Percentiles rank a stretch among this genome's conserved stretches.
phyloP scores from a whole-genome alignment of 1,140 invertebrate species.

The Colletes latitarsis region DNA sequence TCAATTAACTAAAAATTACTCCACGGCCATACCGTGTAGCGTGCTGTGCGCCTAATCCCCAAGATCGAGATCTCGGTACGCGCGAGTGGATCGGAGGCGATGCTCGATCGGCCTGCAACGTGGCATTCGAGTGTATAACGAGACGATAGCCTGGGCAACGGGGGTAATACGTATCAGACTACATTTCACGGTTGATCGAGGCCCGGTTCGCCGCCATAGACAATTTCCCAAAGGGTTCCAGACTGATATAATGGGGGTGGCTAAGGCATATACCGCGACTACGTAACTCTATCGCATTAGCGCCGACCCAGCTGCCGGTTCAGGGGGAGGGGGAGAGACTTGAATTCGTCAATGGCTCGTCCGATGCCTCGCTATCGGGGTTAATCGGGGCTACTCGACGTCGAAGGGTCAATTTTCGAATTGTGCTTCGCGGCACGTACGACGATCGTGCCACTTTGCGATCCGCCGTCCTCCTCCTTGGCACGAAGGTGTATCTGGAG shows the following conservation, averaged over 20 bases:
- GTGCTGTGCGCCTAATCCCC: background rate
- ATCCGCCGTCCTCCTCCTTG: slow-evolving; percentile 34
- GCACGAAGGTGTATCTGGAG: slow-evolving; percentile 18
- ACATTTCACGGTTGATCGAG: slow-evolving; percentile 76
- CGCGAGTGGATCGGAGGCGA: background rate
- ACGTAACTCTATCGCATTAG: slow-evolving; percentile 67
- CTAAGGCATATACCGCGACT: slow-evolving; percentile 62
- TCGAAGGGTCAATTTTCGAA: slow-evolving; percentile 60
- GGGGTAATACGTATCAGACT: slow-evolving; percentile 73
- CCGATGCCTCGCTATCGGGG: slow-evolving; percentile 22
- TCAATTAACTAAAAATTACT: slow-evolving; percentile 36
- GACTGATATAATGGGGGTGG: slow-evolving; percentile 69
- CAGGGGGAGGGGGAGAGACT: background rate
- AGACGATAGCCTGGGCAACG: slow-evolving; percentile 40
- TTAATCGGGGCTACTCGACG: slow-evolving; percentile 14
- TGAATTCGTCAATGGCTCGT: slow-evolving; percentile 60
- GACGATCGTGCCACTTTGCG: slow-evolving; percentile 47
- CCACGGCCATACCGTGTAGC: background rate
- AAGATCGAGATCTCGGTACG: slow-evolving; percentile 12
- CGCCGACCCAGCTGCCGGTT: slow-evolving; percentile 35
- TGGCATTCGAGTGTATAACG: slow-evolving; percentile 23
- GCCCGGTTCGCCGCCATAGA: slow-evolving; percentile 64
- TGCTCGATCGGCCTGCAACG: background rate
- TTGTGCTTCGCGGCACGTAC: slow-evolving; percentile 66
- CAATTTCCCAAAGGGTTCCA: slow-evolving; percentile 75